Evolutionary conservation across 1,140 invertebrate genomes (phyloP).

Genomic region (Parapsyche elsis): DNA sequence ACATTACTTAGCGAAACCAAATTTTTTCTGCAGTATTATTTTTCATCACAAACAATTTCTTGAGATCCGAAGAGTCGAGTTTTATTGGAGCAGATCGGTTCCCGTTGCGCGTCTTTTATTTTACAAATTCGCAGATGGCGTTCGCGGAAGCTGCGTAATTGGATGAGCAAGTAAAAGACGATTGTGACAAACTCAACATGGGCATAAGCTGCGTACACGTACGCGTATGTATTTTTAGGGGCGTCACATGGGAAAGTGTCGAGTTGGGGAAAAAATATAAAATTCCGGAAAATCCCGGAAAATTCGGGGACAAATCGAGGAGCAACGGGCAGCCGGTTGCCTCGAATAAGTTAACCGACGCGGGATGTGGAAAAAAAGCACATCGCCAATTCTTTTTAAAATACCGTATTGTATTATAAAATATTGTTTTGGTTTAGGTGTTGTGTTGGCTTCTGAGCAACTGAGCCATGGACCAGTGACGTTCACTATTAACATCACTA

Average conservation of each 20-base stretch:
- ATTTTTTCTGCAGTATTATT: too few relatives aligned
- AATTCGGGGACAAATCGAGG: conserved; percentile 22
- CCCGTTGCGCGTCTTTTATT: conserved; percentile 16
- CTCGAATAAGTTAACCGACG: conserved; percentile 12
- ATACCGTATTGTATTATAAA: too few relatives aligned
- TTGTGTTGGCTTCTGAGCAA: too few relatives aligned
- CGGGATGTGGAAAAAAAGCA: neutral
- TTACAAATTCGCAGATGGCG: conserved; percentile 25
- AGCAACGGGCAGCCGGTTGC: neutral
- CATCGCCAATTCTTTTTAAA: too few relatives aligned
- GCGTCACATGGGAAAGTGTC: too few relatives aligned
- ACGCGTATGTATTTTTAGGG: too few relatives aligned
- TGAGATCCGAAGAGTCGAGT: neutral
- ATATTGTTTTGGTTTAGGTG: too few relatives aligned
- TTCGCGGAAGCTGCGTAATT: conserved; percentile 6
- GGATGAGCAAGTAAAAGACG: conserved; percentile 1
- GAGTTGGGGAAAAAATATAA: neutral
- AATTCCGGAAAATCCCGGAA: conserved; percentile 10
- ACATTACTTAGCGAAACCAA: too few relatives aligned
- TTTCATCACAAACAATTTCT: too few relatives aligned
- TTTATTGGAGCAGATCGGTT: conserved; percentile 30
- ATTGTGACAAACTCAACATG: neutral
- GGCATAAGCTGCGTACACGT: too few relatives aligned
- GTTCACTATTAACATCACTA: too few relatives aligned
- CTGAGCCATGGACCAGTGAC: too few relatives aligned